Conservation (phyloP, 1,140 invertebrate genomes). For the Harlomillsia oculata region DNA sequence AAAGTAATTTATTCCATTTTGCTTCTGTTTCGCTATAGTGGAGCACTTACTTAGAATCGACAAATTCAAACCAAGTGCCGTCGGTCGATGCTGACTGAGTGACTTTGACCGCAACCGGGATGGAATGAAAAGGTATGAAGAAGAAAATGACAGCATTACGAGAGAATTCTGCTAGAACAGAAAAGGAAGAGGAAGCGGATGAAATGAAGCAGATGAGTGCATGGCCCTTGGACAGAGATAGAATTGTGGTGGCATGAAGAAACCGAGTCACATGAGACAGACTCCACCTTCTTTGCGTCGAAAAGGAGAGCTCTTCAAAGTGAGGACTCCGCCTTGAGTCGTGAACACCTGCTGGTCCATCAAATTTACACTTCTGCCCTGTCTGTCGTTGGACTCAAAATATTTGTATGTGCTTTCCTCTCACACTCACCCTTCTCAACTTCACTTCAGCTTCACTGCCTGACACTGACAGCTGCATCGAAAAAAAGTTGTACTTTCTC, state of each 20-base stretch:
- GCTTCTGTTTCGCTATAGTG: too few species aligned
- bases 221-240: too few species aligned
- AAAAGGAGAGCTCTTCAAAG: conserved; percentile 5
- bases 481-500: conserved; percentile 6
- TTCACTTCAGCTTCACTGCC: conserved; percentile 5
- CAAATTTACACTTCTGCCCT: conserved; percentile 15
- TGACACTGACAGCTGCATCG: conserved; percentile 17
- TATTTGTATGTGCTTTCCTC: conserved; percentile 11
- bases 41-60: too few species aligned
- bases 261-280: not conserved
- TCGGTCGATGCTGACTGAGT: too few species aligned
- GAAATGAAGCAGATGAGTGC: conserved; percentile 1
- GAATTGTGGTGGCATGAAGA: conserved; percentile 10
- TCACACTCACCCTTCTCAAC: not conserved
- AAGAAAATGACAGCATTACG: too few species aligned
- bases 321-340: conserved; percentile 12
- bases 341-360: conserved; percentile 17
- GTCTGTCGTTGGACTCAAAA: conserved; percentile 4
- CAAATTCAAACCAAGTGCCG: too few species aligned
- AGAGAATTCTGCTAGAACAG: too few species aligned
- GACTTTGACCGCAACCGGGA: too few species aligned
- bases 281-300: conserved; percentile 12
- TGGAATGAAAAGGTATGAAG: too few species aligned
- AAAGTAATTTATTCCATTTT: too few species aligned
- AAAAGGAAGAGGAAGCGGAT: conserved; percentile 1